Conservation (phyloP, 2,113 vertebrate species). For the Ptilorrhoa leucosticta region DNA sequence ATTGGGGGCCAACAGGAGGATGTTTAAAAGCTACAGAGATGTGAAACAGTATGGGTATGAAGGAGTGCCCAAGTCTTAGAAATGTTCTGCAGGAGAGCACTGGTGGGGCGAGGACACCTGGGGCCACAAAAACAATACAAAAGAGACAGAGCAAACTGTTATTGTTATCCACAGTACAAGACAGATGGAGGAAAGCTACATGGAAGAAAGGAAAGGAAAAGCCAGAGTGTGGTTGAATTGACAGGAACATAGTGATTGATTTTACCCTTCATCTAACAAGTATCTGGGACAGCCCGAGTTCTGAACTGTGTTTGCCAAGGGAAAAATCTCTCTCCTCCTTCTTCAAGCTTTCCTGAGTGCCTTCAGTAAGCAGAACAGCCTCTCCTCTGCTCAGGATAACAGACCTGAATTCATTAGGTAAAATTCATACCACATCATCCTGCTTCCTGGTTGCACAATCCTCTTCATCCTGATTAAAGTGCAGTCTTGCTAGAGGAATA, state of each 20-base stretch:
- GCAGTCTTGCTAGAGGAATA: not conserved
- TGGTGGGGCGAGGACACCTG: not conserved
- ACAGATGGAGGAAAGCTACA: not conserved
- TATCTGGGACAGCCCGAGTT: not conserved
- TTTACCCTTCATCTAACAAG: not conserved
- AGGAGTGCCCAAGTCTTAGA: not conserved
- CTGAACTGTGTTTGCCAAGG: not conserved
- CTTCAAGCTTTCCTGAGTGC: not conserved
- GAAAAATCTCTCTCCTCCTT: not conserved
- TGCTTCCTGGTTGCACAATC: not conserved
- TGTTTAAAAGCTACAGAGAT: not conserved
- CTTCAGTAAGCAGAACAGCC: not conserved
- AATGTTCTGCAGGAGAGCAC: not conserved
- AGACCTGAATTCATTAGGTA: not conserved
- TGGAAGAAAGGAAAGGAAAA: not conserved
- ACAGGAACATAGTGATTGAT: not conserved
- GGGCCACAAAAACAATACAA: not conserved
- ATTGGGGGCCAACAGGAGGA: not conserved
- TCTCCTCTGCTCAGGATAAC: not conserved
- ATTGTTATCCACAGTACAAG: not conserved
- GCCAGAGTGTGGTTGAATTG: not conserved
- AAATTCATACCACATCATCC: not conserved
- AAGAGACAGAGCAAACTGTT: not conserved
- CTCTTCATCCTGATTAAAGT: not conserved
- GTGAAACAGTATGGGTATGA: not conserved